Evolutionary conservation across 2,888 invertebrate species (phyloP), one percentile per base, ranked within the genome.

Genomic region (Phorcus lineatus): DNA sequence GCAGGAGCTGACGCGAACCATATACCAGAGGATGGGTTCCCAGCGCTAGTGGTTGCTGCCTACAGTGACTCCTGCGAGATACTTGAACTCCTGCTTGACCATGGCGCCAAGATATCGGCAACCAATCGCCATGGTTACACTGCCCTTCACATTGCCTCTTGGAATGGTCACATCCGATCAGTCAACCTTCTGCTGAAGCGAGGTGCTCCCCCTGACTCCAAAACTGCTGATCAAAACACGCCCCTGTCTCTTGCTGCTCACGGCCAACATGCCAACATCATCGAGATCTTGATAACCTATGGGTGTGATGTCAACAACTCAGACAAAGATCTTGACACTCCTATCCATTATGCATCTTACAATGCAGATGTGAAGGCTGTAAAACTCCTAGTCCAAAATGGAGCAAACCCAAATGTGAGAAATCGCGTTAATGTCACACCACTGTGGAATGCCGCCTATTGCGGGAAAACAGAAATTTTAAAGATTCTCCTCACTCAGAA

Each of bases 381-480:
- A 3, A 80, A 80, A 74, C 67, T 83, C 13, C 83, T 92, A 7
- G 76, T 92, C n/a, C 80, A 83, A 47, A 62, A 84, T 76, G 91
- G 91, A 17, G 91, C 91, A 1, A 83, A 90, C 66, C 90, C 92
- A 0, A 83, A 90, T 78, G 77, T 82, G 17, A 47, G 78, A 0
- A 92, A 90, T 81, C 78, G 84, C 1, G 82, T 87, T 0, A 81
- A 85, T 7, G 83, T 87, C 7, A 90, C 91, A 0, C 88, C 90
- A 0, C 78, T 91, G 74, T 91, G 91, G 91, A 91, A 91, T 83
- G 91, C 91, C 17, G 89, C 90, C 0, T 89, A 89, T 54, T 84
- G 79, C 66, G 83, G 82, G 4, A 74, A 85, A 17, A 82, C 84
- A 24, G 84, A 85, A 11, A 82, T 87, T 0, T 86, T 90, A 7